These are phyloP conservation scores for Triplophysa yarkandensis DNA, from an alignment of 2,797 vertebrate species.

Conservation along the genomic window DNA sequence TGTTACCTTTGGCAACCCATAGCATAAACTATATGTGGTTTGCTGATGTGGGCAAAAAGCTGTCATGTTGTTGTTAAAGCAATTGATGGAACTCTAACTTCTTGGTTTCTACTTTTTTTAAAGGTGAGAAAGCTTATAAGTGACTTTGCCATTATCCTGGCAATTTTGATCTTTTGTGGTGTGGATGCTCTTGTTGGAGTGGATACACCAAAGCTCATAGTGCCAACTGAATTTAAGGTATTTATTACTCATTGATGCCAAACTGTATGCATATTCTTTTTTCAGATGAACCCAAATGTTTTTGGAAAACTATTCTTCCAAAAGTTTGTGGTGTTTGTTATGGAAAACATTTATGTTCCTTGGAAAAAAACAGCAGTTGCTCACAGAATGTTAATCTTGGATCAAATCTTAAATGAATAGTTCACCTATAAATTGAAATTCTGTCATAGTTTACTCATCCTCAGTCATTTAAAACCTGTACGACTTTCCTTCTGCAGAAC, in stretches of 20 bases:
- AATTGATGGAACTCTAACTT: neutral
- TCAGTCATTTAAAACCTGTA: too few species aligned
- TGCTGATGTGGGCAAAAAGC: too few species aligned
- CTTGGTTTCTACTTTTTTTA: neutral
- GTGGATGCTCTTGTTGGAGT: constrained; percentile 92
- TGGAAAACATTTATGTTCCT: too few species aligned
- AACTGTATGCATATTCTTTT: neutral
- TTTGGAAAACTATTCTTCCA: neutral
- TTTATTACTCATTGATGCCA: neutral
- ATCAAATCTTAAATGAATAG: too few species aligned
- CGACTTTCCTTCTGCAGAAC: too few species aligned
- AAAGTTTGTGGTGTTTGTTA: too few species aligned
- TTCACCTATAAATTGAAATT: too few species aligned
- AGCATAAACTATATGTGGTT: neutral
- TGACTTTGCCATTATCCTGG: constrained; percentile 96
- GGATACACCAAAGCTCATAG: constrained; percentile 94
- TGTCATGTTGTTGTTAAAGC: too few species aligned
- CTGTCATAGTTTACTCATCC: too few species aligned
- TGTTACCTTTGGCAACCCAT: neutral
- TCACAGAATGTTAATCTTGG: too few species aligned
- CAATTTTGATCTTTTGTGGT: constrained; percentile 93
- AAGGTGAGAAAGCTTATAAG: constrained; percentile 97
- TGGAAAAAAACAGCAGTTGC: too few species aligned
- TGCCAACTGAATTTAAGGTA: constrained; percentile 98
- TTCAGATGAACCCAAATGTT: neutral